Base-by-base conservation (phyloP, 2,888 invertebrate genomes). In the Mesorhabditis sp. region DNA sequence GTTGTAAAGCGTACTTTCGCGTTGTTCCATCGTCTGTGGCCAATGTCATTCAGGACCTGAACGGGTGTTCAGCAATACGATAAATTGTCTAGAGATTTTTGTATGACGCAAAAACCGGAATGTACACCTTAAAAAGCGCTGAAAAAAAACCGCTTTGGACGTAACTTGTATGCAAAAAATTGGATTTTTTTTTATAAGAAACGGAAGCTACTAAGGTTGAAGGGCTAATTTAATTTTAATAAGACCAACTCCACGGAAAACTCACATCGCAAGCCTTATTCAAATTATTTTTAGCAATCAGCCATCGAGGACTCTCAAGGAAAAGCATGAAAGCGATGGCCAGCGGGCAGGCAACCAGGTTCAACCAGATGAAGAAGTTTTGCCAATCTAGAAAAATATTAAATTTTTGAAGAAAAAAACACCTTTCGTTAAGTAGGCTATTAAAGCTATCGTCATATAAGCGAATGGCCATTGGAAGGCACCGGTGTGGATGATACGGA, bases 1-100 rank as follows among this genome's bases (percentile, higher is more conserved):
- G 78, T 74, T 1, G 75, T 80, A 70, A 83, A 83, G 28, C 72
- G 72, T 0, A 74, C 79, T 45, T 80, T 76, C 2, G 82, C 79
- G 68, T 83, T 79, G 70, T 83, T 83, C 83, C 83, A 83, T 62
- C 83, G 68, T 64, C 78, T 74, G 70, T 83, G 80, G 28, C 80
- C 77, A 44, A 83, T 76, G 68, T 83, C 83, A 66, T 83, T 83
- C 44, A 83, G 70, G 3, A 80, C 79, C 80, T 79, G 43, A 69
- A 75, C 15, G 15, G 0, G 2, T 2, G 28, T 28, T 28, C 28
- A 28, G 28, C 28, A 28, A 28, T 1, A 28, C 28, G 28, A 28
- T 28, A 28, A 28, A 28, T 28, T 28, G 2, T 28, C 28, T 28
- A 28, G 2, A 28, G 5, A 41, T n/a, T 15, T 15, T 74, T 50